Conservation (phyloP, 2,113 vertebrate species). For the Astur gentilis region DNA sequence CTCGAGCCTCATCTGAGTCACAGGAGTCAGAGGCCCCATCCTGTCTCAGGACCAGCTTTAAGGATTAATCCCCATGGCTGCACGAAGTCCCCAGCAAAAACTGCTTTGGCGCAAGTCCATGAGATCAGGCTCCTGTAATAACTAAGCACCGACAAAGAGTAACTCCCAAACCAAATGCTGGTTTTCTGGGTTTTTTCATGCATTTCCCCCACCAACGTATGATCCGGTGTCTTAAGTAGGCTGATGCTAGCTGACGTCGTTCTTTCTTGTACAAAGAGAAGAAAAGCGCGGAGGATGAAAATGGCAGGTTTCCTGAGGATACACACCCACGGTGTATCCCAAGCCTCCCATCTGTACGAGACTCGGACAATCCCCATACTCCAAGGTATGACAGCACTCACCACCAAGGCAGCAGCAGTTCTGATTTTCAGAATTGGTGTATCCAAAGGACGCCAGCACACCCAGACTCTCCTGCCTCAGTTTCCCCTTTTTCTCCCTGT, state of each 20-base stretch:
- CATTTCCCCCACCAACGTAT: not conserved
- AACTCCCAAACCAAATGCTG: not conserved
- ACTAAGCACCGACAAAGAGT: not conserved
- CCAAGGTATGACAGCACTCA: not conserved
- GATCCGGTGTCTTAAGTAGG: not conserved
- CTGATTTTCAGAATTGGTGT: not conserved
- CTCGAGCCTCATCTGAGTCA: not conserved
- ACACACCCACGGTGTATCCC: not conserved
- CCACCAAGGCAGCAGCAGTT: not conserved
- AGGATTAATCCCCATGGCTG: not conserved
- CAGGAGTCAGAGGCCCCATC: not conserved
- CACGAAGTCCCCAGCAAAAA: not conserved
- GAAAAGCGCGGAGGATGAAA: not conserved
- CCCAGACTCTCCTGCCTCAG: not conserved
- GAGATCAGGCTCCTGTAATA: not conserved
- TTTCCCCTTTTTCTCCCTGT: not conserved
- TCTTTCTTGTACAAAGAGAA: not conserved
- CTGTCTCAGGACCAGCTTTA: not conserved
- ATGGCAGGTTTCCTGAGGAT: not conserved
- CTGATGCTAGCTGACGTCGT: not conserved
- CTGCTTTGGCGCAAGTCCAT: not conserved
- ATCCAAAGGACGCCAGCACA: not conserved
- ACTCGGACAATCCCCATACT: accelerated
- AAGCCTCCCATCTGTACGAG: accelerated
- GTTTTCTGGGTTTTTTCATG: not conserved